Evolutionary conservation across 2,113 vertebrate species (phyloP).

Genomic region (Nycticryphes semicollaris): DNA sequence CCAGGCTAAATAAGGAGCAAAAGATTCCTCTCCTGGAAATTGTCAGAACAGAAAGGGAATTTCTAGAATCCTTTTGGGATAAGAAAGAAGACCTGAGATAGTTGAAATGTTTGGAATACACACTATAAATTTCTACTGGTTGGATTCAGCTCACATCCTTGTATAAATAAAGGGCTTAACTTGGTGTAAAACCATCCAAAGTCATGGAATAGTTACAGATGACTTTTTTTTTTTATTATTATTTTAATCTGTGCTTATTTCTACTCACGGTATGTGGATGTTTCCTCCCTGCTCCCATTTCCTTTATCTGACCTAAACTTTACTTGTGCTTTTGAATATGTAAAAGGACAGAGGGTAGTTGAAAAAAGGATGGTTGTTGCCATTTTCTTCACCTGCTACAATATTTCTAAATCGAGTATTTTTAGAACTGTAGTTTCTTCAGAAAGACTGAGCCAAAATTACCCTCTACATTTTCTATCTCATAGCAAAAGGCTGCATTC

Average conservation of each 20-base stretch:
- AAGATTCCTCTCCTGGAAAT: slow-evolving; percentile 11
- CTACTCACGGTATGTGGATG: not conserved
- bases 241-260: not conserved
- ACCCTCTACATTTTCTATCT: not conserved
- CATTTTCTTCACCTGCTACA: not conserved
- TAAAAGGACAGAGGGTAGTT: not conserved
- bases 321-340: not conserved
- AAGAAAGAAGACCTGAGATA: not conserved
- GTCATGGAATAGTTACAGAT: not conserved
- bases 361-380: not conserved
- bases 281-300: not conserved
- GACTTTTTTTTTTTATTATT: not conserved
- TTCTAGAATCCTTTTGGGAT: not conserved
- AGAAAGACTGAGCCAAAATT: not conserved
- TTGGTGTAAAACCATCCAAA: not conserved
- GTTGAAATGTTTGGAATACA: not conserved
- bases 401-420: not conserved
- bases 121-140: not conserved
- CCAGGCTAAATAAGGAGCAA: not conserved
- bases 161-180: slow-evolving; percentile 33
- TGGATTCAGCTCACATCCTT: not conserved
- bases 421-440: not conserved
- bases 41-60: not conserved
- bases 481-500: not conserved
- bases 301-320: not conserved